phyloP scores from a whole-genome alignment of 2,113 vertebrate genomes.

The Rhinopomastus cyanomelas region DNA sequence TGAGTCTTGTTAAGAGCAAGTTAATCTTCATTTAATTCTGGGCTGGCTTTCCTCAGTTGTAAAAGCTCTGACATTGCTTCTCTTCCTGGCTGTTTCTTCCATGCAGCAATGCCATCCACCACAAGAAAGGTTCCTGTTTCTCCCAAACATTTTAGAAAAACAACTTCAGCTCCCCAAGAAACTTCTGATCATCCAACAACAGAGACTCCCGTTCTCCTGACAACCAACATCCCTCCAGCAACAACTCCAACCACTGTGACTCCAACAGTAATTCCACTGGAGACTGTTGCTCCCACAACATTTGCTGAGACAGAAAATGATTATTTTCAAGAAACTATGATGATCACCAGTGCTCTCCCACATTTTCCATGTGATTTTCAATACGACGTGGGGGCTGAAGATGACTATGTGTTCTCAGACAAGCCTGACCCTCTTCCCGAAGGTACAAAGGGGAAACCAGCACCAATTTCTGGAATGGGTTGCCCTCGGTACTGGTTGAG shows the following conservation, averaged over 20 bases:
- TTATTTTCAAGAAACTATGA: not conserved
- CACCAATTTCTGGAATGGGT: too few species aligned
- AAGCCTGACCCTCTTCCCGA: not conserved
- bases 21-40: not conserved
- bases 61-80: not conserved
- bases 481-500: too few species aligned
- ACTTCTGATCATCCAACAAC: not conserved
- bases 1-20: not conserved
- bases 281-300: not conserved
- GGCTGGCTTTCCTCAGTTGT: not conserved
- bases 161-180: not conserved
- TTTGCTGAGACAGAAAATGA: not conserved
- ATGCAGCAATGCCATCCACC: constrained; percentile 13
- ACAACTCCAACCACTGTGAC: not conserved
- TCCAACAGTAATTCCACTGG: not conserved
- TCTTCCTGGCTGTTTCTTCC: not conserved
- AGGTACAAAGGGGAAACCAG: not conserved
- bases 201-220: not conserved
- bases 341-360: not conserved
- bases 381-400: not conserved
- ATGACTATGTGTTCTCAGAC: rapidly evolving
- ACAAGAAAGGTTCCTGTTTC: not conserved
- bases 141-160: not conserved
- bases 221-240: not conserved
- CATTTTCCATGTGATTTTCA: not conserved